phyloP scores from a whole-genome alignment of 2,113 vertebrate species.

The Vulpes vulpes region DNA sequence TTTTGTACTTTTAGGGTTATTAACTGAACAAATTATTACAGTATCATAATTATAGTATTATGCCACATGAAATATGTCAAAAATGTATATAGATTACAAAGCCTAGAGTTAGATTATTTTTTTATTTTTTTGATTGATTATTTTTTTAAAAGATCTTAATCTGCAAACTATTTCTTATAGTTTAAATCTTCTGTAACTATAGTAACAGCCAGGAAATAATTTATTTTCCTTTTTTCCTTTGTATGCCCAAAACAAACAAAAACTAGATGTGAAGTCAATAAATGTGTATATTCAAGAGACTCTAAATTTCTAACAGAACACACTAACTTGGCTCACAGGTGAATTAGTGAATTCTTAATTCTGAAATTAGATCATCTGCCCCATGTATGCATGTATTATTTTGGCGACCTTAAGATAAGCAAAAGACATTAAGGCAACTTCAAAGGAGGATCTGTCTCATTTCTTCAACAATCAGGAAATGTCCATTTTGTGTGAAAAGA shows the following conservation, averaged over 20 bases:
- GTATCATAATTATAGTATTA: neutral
- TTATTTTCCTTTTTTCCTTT: neutral
- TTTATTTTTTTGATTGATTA: neutral
- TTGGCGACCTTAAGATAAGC: neutral
- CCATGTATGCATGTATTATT: neutral
- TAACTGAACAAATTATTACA: neutral
- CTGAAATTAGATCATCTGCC: neutral
- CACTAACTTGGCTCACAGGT: neutral
- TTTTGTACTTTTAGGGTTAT: neutral
- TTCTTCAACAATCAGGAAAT: neutral
- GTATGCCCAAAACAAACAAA: neutral
- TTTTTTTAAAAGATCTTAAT: neutral
- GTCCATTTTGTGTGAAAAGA: neutral
- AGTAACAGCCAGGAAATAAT: neutral
- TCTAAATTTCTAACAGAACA: neutral
- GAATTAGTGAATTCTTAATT: constrained; percentile 5
- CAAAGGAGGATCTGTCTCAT: neutral
- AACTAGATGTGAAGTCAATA: neutral
- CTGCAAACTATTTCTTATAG: neutral
- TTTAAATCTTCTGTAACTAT: neutral
- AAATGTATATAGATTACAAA: neutral
- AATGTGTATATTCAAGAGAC: neutral
- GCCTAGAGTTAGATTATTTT: neutral
- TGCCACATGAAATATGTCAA: neutral
- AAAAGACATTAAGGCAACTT: neutral